Evolutionary conservation across 2,888 invertebrate species (phyloP).

Genomic region (Actias luna): DNA sequence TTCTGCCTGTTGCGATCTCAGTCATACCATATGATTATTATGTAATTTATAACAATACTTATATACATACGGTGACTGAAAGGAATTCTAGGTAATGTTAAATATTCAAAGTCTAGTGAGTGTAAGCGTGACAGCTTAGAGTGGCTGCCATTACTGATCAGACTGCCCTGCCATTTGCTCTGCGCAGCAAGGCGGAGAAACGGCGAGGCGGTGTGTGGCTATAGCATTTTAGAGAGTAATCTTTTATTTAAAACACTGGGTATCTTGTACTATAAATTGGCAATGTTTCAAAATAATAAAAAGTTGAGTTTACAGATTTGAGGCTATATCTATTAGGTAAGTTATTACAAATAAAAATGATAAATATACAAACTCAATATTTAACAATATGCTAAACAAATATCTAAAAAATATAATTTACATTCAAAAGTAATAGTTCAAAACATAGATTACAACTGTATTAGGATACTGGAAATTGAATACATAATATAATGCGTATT

Average conservation of each 20-base stretch:
- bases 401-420: too few species aligned
- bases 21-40: neutral
- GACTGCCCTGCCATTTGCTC: constrained; percentile 37
- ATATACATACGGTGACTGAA: neutral
- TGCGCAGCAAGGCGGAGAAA: neutral
- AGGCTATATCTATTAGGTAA: too few species aligned
- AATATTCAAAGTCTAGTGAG: constrained; percentile 63
- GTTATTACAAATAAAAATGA: too few species aligned
- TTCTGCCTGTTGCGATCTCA: neutral
- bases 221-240: constrained; percentile 45
- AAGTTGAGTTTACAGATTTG: too few species aligned
- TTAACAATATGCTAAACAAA: too few species aligned
- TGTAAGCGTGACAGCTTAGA: constrained; percentile 44
- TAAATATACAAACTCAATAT: too few species aligned
- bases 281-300: too few species aligned
- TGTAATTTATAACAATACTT: neutral
- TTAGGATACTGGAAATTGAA: neutral
- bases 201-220: constrained; percentile 20
- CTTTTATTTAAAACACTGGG: constrained; percentile 54
- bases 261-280: constrained; percentile 44
- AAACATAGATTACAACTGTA: neutral
- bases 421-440: neutral
- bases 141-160: constrained; percentile 49
- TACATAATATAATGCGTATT: neutral
- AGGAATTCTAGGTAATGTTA: constrained; percentile 34